Base-by-base conservation (phyloP, 1,140 invertebrate species). In the Hirudo medicinalis region DNA sequence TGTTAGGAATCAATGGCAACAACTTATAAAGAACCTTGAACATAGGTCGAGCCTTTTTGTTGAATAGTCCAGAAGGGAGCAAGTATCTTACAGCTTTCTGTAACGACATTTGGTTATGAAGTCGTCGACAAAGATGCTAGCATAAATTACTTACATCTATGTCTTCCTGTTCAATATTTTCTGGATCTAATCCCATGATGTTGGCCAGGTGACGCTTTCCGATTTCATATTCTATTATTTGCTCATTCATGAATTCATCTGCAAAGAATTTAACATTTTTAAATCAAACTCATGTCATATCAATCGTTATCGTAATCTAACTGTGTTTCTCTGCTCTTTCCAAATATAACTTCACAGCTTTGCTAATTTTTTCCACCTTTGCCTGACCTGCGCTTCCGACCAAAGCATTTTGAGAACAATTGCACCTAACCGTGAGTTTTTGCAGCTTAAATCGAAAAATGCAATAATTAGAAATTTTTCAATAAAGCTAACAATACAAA, bases 201-300 rank as follows among this genome's bases (percentile, higher is more conserved):
- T 97, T 97, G 8, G 95, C 95, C 70, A 99, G 85, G 84, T 99
- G 92, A 32, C 92, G 83, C 80, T 90, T 92, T 17, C 96, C 95
- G 78, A 94, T 88, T 78, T 92, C 87, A 82, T 88, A 99, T 76
- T 94, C 89, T 71, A 86, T 77, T 67, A 86, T 84, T 82, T 97
- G 87, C 74, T 87, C 85, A 76, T 88, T 86, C 85, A 97, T 90
- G 78, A 95, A 92, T 76, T 87, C 86, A 80, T 94, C 88, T 88
- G 73, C 40, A 80, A 81, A 70, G 68, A 60, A 75, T 27, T 43
- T 57, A 54, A 71, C 54, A n/a, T 54, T 13, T 69, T 69, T 49
- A 53, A 69, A n/a, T 22, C 9, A 25, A 22, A 63, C 57, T 69
- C 57, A 69, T 19, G 40, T n/a, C 29, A 63, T 32, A 22, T 17